phyloP scores from a whole-genome alignment of 2,797 vertebrate genomes.

The Phoebastria nigripes region DNA sequence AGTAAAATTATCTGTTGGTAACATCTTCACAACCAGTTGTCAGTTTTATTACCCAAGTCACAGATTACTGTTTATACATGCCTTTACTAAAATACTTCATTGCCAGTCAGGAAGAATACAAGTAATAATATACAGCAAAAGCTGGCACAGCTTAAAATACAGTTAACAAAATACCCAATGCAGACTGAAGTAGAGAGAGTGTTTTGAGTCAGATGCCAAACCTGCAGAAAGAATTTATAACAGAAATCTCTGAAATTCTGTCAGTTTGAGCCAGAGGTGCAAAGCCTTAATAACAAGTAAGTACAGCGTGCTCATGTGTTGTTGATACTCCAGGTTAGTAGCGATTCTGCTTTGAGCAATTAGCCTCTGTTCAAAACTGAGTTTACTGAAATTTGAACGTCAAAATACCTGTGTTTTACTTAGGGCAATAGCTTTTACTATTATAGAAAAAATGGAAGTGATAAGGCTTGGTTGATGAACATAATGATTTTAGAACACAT shows the following conservation, averaged over 20 bases:
- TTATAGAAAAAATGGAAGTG: conserved; percentile 2
- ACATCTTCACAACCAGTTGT: not conserved
- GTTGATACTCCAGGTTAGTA: not conserved
- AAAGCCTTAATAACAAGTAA: not conserved
- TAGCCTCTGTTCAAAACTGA: not conserved
- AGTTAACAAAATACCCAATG: not conserved
- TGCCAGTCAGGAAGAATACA: not conserved
- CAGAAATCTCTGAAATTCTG: not conserved
- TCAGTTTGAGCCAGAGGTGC: not conserved
- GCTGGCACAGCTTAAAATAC: not conserved
- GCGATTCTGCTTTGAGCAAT: not conserved
- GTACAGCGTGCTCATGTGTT: not conserved
- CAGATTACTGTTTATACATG: not conserved
- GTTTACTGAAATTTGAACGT: not conserved
- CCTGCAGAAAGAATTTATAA: not conserved
- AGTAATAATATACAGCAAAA: not conserved
- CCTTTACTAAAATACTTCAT: not conserved
- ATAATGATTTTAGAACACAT: conserved; percentile 58
- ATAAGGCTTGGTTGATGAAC: conserved; percentile 48
- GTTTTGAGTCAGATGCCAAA: not conserved
- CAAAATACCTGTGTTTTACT: conserved; percentile 8
- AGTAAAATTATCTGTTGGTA: not conserved
- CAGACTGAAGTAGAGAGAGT: not conserved
- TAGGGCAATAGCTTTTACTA: conserved; percentile 12
- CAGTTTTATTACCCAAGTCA: not conserved